These are phyloP conservation scores for Hyperopisus bebe DNA, from an alignment of 2,113 vertebrate species.

Conservation along the genomic window DNA sequence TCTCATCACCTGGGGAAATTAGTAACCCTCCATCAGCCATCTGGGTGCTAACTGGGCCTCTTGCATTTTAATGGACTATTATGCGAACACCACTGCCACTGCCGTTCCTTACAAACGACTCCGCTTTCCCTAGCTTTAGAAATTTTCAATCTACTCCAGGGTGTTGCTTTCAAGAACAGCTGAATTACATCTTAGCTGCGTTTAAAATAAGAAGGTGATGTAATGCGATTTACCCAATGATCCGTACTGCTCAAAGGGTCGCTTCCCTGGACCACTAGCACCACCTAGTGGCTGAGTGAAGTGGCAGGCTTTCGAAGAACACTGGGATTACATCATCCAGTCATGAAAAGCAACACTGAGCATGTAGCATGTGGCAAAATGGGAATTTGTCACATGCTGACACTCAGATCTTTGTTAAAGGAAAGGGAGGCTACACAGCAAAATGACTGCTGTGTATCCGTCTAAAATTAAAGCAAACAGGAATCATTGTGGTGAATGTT, in stretches of 20 bases:
- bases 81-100: not conserved
- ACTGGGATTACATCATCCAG: conserved; percentile 40
- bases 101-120: not conserved
- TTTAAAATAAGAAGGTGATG: conserved; percentile 25
- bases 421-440: not conserved
- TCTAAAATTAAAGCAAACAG: too few species aligned
- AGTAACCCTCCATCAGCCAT: conserved; percentile 32
- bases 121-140: not conserved
- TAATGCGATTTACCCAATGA: conserved; percentile 33
- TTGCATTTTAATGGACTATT: conserved; percentile 29
- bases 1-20: conserved; percentile 35
- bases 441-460: not conserved
- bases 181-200: not conserved
- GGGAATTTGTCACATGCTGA: not conserved
- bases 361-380: not conserved
- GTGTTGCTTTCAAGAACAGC: not conserved
- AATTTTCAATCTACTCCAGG: conserved; percentile 12
- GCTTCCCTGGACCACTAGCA: conserved; percentile 24
- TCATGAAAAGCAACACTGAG: conserved; percentile 6
- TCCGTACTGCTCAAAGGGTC: not conserved
- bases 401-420: not conserved
- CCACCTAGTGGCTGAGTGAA: conserved; percentile 30
- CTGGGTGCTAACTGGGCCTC: conserved; percentile 23
- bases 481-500: not conserved
- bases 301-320: conserved; percentile 19